Percentiles rank a stretch among this genome's conserved stretches.
phyloP scores from a whole-genome alignment of 2,888 invertebrate species.

The Pachydiplax longipennis region DNA sequence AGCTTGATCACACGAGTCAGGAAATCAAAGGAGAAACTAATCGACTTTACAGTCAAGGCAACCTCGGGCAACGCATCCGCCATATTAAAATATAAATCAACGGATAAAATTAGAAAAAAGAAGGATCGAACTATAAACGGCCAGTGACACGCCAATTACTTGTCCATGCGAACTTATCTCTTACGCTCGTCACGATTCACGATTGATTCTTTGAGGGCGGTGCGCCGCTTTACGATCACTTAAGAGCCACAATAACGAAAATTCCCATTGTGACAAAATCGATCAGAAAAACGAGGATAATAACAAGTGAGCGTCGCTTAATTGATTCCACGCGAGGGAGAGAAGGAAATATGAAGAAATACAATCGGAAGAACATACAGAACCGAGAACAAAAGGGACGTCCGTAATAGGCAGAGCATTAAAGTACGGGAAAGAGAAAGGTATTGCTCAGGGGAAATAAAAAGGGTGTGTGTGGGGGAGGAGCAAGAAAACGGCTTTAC shows the following conservation, averaged over 20 bases:
- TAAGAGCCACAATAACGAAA: neutral
- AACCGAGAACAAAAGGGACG: neutral
- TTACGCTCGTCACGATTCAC: neutral
- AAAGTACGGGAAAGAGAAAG: neutral
- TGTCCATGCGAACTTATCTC: neutral
- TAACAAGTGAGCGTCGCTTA: neutral
- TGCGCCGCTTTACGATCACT: neutral
- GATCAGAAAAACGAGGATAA: neutral
- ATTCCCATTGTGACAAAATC: neutral
- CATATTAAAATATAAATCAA: too few relatives aligned
- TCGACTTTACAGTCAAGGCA: too few relatives aligned
- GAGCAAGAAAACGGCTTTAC: neutral
- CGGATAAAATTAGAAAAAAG: too few relatives aligned
- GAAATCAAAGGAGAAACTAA: too few relatives aligned
- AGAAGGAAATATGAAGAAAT: neutral
- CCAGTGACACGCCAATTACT: neutral
- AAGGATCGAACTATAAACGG: neutral
- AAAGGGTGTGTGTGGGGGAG: neutral
- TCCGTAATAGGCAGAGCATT: neutral
- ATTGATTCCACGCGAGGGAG: neutral
- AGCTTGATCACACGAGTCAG: too few relatives aligned
- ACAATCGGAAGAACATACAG: neutral
- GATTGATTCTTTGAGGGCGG: neutral
- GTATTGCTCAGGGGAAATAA: neutral
- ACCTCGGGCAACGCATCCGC: too few relatives aligned